Conservation (phyloP, 1,140 invertebrate species). For the Diachasma alloeum region DNA sequence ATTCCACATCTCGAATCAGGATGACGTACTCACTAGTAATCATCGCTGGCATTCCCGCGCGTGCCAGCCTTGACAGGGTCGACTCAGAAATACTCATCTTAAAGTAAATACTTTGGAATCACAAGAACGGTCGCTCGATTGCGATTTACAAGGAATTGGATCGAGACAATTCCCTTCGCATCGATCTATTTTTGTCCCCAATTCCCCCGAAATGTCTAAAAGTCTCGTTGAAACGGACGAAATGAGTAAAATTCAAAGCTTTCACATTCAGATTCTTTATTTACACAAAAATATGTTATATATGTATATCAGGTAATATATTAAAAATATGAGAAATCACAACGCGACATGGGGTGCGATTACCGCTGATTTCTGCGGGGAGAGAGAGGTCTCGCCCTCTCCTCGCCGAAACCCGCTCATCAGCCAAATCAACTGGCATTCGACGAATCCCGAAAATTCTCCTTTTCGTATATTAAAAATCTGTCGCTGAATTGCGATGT, state of each 20-base stretch:
- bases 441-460: background rate
- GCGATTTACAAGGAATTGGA: no score
- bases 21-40: background rate
- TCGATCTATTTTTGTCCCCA: no score
- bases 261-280: background rate
- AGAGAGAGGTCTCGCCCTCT: background rate
- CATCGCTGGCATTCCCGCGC: background rate
- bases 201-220: no score
- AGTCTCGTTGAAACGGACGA: background rate
- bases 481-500: background rate
- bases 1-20: background rate
- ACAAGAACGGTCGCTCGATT: background rate
- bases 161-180: no score
- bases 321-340: constrained; percentile 20
- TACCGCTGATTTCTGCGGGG: background rate
- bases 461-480: background rate
- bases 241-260: background rate
- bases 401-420: background rate
- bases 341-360: background rate
- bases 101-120: background rate
- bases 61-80: background rate
- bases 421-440: background rate
- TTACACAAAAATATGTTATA: constrained; percentile 7
- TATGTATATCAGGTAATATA: constrained; percentile 22
- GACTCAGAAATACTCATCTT: background rate